Conservation (phyloP, 2,888 invertebrate species). For the Pachycephus smyrnensis region DNA sequence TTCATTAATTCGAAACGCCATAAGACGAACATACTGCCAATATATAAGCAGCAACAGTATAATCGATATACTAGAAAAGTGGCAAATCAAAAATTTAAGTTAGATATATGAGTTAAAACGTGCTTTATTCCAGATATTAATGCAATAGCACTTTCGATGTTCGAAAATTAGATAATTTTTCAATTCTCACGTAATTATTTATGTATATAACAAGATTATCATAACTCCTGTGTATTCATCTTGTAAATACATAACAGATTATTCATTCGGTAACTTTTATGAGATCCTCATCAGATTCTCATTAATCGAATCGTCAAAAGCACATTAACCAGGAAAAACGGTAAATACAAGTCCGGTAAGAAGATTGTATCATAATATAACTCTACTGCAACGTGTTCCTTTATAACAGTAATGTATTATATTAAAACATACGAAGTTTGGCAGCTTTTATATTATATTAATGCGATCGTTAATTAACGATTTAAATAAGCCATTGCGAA, state of each 20-base stretch:
- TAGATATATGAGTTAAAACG: background rate
- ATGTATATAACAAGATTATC: background rate
- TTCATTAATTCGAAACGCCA: background rate
- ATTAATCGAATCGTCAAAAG: background rate
- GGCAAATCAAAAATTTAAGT: background rate
- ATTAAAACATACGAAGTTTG: background rate
- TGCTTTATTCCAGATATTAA: background rate
- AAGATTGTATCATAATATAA: no score
- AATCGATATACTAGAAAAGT: background rate
- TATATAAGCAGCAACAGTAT: background rate
- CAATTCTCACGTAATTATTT: background rate
- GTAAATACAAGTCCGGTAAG: background rate
- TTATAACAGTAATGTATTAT: background rate
- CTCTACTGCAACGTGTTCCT: no score
- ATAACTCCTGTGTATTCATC: background rate
- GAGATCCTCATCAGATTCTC: background rate
- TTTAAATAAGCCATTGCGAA: background rate
- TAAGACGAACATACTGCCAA: background rate
- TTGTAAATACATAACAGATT: background rate
- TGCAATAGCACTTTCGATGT: background rate
- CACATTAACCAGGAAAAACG: background rate
- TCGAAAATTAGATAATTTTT: background rate
- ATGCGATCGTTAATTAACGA: background rate
- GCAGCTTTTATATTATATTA: background rate
- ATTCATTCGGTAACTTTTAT: background rate